These are phyloP conservation scores for Semicossyphus pulcher DNA, from an alignment of 2,113 vertebrate genomes.

Conservation along the genomic window DNA sequence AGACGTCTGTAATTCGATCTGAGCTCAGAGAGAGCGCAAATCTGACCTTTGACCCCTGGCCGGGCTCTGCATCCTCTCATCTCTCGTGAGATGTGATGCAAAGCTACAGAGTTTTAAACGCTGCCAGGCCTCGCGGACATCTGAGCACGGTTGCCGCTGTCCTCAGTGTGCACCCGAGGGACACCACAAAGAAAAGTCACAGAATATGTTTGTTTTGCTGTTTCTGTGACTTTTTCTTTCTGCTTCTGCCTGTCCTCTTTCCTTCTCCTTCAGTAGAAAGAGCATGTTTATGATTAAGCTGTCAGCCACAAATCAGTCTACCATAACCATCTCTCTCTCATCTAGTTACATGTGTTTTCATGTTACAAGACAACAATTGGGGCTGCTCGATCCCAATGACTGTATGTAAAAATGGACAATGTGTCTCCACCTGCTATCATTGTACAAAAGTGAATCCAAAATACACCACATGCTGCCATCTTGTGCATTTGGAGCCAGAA, in stretches of 20 bases:
- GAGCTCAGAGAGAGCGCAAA: conserved; percentile 47
- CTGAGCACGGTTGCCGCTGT: conserved; percentile 42
- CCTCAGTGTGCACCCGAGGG: conserved; percentile 21
- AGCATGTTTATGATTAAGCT: conserved; percentile 50
- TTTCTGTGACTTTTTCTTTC: background rate
- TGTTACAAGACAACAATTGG: conserved; percentile 29
- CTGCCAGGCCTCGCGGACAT: conserved; percentile 65
- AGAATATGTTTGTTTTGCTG: conserved; percentile 7
- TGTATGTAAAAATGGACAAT: no score
- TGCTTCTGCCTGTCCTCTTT: no score
- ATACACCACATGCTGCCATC: no score
- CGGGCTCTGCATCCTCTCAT: conserved; percentile 71
- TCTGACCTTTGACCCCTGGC: conserved; percentile 67
- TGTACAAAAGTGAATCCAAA: no score
- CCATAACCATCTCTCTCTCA: conserved; percentile 35
- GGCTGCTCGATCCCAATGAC: background rate
- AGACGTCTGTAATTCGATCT: conserved; percentile 71
- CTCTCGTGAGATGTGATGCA: conserved; percentile 66
- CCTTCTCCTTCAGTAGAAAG: conserved; percentile 10
- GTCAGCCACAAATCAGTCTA: conserved; percentile 5
- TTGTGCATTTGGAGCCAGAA: no score
- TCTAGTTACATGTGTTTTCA: conserved; percentile 15
- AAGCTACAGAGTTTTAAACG: conserved; percentile 67
- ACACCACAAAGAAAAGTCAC: conserved; percentile 31
- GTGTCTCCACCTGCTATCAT: no score